Base-by-base conservation (phyloP, 92 coral and sea anemone genomes). In the Phymanthus crucifer region DNA sequence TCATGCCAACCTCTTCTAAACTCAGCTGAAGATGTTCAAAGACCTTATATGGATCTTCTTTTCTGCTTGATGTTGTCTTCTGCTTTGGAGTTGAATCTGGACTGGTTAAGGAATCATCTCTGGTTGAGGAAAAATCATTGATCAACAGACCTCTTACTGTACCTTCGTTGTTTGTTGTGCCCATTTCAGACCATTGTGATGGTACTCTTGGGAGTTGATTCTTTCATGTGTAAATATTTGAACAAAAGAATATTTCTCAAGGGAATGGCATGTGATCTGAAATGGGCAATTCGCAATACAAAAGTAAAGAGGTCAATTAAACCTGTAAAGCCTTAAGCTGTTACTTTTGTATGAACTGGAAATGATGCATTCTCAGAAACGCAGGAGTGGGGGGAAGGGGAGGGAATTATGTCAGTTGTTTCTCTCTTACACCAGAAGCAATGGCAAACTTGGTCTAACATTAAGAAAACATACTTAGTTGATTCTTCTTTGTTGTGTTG, bases 21-120 rank as follows among this genome's bases (percentile, higher is more conserved):
- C 91, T 90, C 76, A 95, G 85, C 56, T 92, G 98, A 37, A 95
- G 87, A 72, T 93, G 97, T 71, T 95, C 98, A 82, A 68, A 92
- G 5, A 95, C 94, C 65, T 84, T 90, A 78, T 92, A 95, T 2
- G 98, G 97, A 58, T 95, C 98, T 24, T 68, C 84, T 54, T 79
- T 91, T 66, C 58, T 78, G 4, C 33, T 40, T 26, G 27, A 6
- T 48, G 19, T 40, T 24, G 46, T 71, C 19, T 45, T 71, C 40
- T 71, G 21, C 32, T 71, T 36, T 1, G 16, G 10, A 21, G 31
- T 19, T 38, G 50, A 71, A 16, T 45, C 48, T 71, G 40, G 75
- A n/a, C 21, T 35, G 40, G 46, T 32, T 71, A 12, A 21, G 19
- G 75, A 38, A 71, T 38, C 48, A 14, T 71, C 75, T 19, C 50